Conservation (phyloP, 1,140 invertebrate species). For the Zaprionus lachaisei region DNA sequence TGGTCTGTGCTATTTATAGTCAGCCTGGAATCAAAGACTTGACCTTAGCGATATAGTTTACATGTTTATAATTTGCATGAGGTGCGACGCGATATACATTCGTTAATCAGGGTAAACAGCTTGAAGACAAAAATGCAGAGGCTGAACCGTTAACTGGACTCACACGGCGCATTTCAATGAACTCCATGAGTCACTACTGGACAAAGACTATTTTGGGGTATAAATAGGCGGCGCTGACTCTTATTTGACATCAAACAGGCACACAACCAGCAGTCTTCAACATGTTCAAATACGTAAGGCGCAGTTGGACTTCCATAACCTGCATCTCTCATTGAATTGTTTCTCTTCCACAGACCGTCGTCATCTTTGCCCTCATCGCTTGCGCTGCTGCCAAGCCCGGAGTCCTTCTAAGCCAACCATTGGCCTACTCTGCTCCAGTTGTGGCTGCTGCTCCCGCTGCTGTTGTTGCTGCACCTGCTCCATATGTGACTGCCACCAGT, state of each 20-base stretch:
- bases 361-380: slow-evolving; percentile 75
- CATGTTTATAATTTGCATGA: slow-evolving; percentile 5
- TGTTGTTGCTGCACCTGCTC: slow-evolving; percentile 67
- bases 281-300: slow-evolving; percentile 72
- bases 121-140: slow-evolving; percentile 39
- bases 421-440: slow-evolving; percentile 60
- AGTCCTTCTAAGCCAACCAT: slow-evolving; percentile 55
- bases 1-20: slow-evolving; percentile 33
- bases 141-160: slow-evolving; percentile 25
- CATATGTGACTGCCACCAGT: slow-evolving; percentile 84
- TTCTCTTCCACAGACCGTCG: slow-evolving; percentile 55
- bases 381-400: slow-evolving; percentile 75
- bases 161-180: slow-evolving; percentile 54
- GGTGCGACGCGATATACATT: slow-evolving; percentile 34
- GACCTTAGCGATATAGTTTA: slow-evolving; percentile 29
- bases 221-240: slow-evolving; percentile 33
- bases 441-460: slow-evolving; percentile 72
- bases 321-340: background rate
- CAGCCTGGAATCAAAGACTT: background rate
- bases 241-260: slow-evolving; percentile 45
- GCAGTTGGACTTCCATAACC: background rate
- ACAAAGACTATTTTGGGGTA: slow-evolving; percentile 29
- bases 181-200: slow-evolving; percentile 42
- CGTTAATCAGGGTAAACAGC: slow-evolving; percentile 32
- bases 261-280: slow-evolving; percentile 34